A percentile compares a stretch with the other conserved stretches of the same genome.
phyloP scores from a whole-genome alignment of 2,797 vertebrate genomes.

The Coregonus ussuriensis region DNA sequence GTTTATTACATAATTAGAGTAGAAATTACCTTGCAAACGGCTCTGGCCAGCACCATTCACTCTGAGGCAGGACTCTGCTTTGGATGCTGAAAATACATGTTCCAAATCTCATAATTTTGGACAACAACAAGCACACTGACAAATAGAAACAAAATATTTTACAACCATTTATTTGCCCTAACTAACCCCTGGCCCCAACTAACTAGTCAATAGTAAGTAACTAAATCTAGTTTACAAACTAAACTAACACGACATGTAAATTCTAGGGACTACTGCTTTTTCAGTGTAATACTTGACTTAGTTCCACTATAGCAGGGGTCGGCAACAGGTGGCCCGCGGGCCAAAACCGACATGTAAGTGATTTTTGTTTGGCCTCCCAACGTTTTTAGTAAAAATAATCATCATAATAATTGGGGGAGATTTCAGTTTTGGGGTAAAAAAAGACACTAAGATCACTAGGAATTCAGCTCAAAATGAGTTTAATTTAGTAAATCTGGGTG shows the following conservation, averaged over 20 bases:
- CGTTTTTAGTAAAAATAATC: too few species aligned
- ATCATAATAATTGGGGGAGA: too few species aligned
- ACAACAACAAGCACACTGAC: background rate
- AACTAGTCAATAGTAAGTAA: background rate
- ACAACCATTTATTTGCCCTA: background rate
- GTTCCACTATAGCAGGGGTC: background rate
- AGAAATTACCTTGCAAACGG: slow-evolving; percentile 48
- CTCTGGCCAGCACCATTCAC: slow-evolving; percentile 22
- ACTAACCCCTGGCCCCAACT: background rate
- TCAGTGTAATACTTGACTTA: background rate
- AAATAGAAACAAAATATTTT: background rate
- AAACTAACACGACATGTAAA: background rate
- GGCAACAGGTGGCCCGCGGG: too few species aligned
- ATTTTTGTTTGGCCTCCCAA: too few species aligned
- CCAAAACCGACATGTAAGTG: too few species aligned
- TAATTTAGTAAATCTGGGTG: too few species aligned
- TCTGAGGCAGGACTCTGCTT: slow-evolving; percentile 36
- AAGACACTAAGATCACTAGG: too few species aligned
- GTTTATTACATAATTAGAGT: slow-evolving; percentile 9
- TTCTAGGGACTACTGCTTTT: background rate
- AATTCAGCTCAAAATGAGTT: too few species aligned
- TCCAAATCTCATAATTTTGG: background rate
- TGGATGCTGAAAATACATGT: slow-evolving; percentile 50
- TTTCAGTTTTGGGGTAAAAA: too few species aligned
- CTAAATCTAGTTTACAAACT: background rate